Evolutionary conservation across 2,888 invertebrate genomes (phyloP).

Genomic region (Buathra laborator): DNA sequence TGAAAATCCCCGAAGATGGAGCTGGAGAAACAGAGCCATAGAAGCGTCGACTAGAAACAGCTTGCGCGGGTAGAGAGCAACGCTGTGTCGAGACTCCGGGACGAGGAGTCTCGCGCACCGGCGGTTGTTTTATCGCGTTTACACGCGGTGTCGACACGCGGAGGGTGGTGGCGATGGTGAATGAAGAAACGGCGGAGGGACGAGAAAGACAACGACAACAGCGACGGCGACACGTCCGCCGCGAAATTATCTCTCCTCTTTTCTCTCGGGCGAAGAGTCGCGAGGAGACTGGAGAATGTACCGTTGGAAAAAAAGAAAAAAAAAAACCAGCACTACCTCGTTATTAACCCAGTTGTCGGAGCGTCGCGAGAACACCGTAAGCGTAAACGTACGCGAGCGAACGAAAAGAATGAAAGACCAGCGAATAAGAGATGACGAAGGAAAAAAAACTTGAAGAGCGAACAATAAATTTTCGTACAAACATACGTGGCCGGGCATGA

Average conservation of each 20-base stretch:
- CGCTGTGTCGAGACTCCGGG: background rate
- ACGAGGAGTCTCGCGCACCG: constrained; percentile 9
- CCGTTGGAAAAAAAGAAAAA: background rate
- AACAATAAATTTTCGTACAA: constrained; percentile 41
- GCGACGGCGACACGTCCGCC: constrained; percentile 57
- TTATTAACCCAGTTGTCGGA: constrained; percentile 68
- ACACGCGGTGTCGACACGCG: constrained; percentile 50
- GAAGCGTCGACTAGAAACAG: constrained; percentile 15
- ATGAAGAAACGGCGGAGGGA: constrained; percentile 35
- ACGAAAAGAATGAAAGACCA: constrained; percentile 45
- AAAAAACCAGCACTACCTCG: constrained; percentile 54
- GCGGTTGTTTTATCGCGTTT: constrained; percentile 63
- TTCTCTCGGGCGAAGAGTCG: constrained; percentile 31
- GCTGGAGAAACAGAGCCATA: background rate
- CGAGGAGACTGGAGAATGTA: constrained; percentile 46
- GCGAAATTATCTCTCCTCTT: constrained; percentile 59
- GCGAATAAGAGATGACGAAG: constrained; percentile 23
- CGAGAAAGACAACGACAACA: constrained; percentile 30
- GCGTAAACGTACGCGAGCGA: constrained; percentile 44
- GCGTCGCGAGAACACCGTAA: constrained; percentile 45
- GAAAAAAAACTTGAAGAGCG: constrained; percentile 6
- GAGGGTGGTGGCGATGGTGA: constrained; percentile 13
- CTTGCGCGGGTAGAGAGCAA: background rate
- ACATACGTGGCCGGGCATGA: constrained; percentile 11
- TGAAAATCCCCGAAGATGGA: constrained; percentile 3